Conservation (phyloP, 2,888 invertebrate genomes). For the Xylophagus ater region DNA sequence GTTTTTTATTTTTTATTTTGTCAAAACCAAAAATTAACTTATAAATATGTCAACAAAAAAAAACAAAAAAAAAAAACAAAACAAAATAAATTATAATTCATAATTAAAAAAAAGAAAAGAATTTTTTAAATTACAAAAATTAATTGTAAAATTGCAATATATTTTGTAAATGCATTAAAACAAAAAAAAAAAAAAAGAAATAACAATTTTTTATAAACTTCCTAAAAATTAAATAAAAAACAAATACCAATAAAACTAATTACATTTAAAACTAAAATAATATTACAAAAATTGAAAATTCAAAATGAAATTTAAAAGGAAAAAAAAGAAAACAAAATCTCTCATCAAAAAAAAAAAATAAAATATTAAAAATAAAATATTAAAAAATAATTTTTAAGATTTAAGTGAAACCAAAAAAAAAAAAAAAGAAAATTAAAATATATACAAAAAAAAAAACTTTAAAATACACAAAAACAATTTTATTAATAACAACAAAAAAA, state of each 20-base stretch:
- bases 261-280: conserved; percentile 5
- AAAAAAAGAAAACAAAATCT: not conserved
- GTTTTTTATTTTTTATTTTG: conserved; percentile 6
- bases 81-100: conserved; percentile 5
- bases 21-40: not conserved
- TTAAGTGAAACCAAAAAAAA: conserved; percentile 11
- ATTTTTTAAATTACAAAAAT: conserved; percentile 1
- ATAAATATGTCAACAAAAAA: conserved; percentile 4
- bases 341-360: conserved; percentile 1
- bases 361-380: conserved; percentile 7
- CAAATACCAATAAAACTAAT: conserved; percentile 8
- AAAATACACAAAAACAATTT: conserved; percentile 1
- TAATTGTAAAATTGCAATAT: conserved; percentile 14
- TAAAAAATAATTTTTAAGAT: conserved; percentile 4
- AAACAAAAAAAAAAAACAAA: conserved; percentile 3
- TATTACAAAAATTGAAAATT: conserved; percentile 6
- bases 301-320: conserved; percentile 2
- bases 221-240: conserved; percentile 7
- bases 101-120: conserved; percentile 1
- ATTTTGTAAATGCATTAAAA: conserved; percentile 16
- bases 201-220: too few species aligned
- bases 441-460: conserved; percentile 2
- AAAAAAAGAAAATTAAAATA: conserved; percentile 10
- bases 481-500: conserved; percentile 11
- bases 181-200: too few species aligned